These are phyloP conservation scores for Crotalus tigris DNA, from an alignment of 2,113 vertebrate genomes.

Conservation along the genomic window DNA sequence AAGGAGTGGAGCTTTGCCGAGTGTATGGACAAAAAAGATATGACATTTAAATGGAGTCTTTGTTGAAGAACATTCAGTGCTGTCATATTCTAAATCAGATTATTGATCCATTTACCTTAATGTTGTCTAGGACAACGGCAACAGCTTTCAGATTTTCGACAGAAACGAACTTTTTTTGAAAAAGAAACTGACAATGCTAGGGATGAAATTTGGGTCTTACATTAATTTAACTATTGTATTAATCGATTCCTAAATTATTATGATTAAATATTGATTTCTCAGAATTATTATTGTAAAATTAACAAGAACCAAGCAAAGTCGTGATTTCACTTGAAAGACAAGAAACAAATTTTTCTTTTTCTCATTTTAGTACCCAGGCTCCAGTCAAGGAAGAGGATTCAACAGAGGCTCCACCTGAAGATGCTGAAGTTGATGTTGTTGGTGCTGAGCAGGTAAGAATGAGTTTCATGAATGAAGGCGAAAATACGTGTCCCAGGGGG, in stretches of 20 bases:
- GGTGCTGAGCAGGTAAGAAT: slow-evolving; percentile 51
- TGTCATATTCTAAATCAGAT: background rate
- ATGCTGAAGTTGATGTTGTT: slow-evolving; percentile 49
- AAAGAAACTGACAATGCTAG: background rate
- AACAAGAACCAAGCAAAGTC: background rate
- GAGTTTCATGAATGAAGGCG: no score
- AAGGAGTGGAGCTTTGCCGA: background rate
- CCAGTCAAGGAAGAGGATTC: slow-evolving; percentile 48
- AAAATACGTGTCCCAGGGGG: no score
- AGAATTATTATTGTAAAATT: background rate
- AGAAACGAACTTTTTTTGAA: background rate
- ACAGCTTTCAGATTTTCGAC: background rate
- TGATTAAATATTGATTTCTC: background rate
- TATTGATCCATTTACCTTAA: background rate
- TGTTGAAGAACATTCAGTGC: background rate
- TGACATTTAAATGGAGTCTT: background rate
- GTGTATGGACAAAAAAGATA: background rate
- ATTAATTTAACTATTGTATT: background rate
- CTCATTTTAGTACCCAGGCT: slow-evolving; percentile 43
- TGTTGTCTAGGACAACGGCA: background rate
- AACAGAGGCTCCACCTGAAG: slow-evolving; percentile 1
- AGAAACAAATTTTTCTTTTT: background rate
- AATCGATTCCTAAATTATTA: background rate
- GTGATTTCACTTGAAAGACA: background rate
- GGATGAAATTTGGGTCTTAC: background rate